A percentile compares a stretch with the other conserved stretches of the same genome.
These are phyloP conservation scores for Montifringilla adamsi DNA, from an alignment of 2,113 vertebrate genomes.

Conservation along the genomic window DNA sequence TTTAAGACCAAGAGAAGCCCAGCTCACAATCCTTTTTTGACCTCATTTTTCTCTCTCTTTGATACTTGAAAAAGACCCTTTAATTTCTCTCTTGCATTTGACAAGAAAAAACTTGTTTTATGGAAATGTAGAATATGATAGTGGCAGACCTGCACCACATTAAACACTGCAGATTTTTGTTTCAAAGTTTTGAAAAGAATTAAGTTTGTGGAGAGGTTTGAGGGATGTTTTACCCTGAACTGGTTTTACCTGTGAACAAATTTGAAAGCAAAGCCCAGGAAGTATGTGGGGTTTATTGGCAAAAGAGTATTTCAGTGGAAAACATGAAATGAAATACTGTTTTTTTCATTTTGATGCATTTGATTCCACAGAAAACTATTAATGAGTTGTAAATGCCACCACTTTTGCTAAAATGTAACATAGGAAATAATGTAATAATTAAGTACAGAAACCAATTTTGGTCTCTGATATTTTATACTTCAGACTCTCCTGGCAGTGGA, in stretches of 20 bases:
- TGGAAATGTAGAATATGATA: background rate
- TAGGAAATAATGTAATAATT: background rate
- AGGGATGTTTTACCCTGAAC: background rate
- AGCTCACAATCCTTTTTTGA: background rate
- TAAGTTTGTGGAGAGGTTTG: background rate
- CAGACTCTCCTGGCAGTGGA: background rate
- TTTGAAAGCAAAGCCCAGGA: background rate
- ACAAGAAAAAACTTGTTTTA: background rate
- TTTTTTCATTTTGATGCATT: background rate
- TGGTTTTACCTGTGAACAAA: background rate
- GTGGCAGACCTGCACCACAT: background rate
- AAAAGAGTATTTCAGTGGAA: background rate
- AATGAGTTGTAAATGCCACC: background rate
- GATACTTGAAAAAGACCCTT: background rate
- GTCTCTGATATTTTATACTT: background rate
- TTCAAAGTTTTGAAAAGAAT: background rate
- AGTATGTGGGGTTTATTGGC: background rate
- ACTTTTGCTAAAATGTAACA: background rate
- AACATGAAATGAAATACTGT: background rate
- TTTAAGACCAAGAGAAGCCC: background rate
- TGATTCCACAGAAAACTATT: background rate
- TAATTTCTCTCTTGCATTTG: background rate
- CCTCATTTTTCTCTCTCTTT: background rate
- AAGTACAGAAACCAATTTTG: background rate
- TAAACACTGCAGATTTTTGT: background rate